These are phyloP conservation scores for Oreochromis tanganicae DNA, from an alignment of 2,113 vertebrate genomes.

Conservation along the genomic window DNA sequence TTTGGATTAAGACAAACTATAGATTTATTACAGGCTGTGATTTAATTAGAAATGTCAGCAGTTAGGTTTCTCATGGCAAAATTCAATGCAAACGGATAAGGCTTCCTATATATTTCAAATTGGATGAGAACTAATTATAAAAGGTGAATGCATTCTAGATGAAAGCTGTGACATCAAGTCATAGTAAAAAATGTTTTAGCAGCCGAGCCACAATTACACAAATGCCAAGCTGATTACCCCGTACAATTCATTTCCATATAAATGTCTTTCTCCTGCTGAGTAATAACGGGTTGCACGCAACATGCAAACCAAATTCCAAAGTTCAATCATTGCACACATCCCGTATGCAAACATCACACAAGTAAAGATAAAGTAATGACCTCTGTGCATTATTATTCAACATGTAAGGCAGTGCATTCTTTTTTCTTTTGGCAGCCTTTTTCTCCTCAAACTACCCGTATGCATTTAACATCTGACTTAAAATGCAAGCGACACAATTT, in stretches of 20 bases:
- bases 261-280: slow-evolving; percentile 4
- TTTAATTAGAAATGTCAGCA: not conserved
- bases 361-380: not conserved
- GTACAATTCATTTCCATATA: slow-evolving; percentile 28
- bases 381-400: not conserved
- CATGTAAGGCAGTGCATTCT: not conserved
- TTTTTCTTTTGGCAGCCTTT: not conserved
- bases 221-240: not conserved
- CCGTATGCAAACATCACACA: not conserved
- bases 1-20: not conserved
- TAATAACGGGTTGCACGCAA: not conserved
- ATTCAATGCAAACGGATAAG: not conserved
- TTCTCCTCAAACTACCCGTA: not conserved
- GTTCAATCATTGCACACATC: not conserved
- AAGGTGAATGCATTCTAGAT: not conserved
- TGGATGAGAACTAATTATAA: not conserved
- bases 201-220: not conserved
- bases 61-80: not conserved
- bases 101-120: not conserved
- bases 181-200: not conserved
- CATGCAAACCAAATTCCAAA: not conserved
- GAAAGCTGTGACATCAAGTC: not conserved
- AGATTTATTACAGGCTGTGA: not conserved
- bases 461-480: not conserved
- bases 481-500: not conserved